These are phyloP conservation scores for Polypterus senegalus DNA, from an alignment of 2,113 vertebrate genomes.

Conservation along the genomic window DNA sequence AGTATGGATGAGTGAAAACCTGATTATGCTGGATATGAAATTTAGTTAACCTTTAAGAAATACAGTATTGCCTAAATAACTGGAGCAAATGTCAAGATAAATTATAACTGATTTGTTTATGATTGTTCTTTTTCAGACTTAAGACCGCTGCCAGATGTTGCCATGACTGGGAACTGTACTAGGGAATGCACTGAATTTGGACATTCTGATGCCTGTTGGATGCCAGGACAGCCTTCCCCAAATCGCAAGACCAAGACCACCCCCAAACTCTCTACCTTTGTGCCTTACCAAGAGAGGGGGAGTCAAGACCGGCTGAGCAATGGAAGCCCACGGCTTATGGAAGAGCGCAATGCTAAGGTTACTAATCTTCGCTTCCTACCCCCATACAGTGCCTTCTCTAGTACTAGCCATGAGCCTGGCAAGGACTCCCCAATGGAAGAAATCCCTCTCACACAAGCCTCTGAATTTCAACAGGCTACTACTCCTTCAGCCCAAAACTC, in stretches of 20 bases:
- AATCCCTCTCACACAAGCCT: conserved; percentile 90
- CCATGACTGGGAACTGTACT: conserved; percentile 95
- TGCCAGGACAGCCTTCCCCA: conserved; percentile 87
- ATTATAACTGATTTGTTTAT: too few species aligned
- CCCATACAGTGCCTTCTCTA: conserved; percentile 95
- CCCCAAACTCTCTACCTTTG: conserved; percentile 94
- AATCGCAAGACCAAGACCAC: conserved; percentile 76
- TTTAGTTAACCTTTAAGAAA: too few species aligned
- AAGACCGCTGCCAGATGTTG: conserved; percentile 86
- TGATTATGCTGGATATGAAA: too few species aligned
- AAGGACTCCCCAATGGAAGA: conserved; percentile 92
- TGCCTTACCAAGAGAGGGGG: conserved; percentile 98
- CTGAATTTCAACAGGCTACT: conserved; percentile 75
- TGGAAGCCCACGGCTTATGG: conserved; percentile 81
- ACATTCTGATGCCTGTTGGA: conserved; percentile 96
- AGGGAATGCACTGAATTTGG: conserved; percentile 92
- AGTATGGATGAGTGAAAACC: too few species aligned
- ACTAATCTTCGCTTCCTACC: conserved; percentile 91
- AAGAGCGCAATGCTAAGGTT: conserved; percentile 86
- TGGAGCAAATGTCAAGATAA: too few species aligned
- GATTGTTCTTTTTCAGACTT: conserved; percentile 70
- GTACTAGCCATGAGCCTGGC: conserved; percentile 80
- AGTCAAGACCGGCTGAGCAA: conserved; percentile 80
- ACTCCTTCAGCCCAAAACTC: conserved; percentile 78
- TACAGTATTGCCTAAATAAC: too few species aligned